Evolutionary conservation across 2,797 vertebrate genomes (phyloP), one percentile per base, ranked within the genome.

Genomic region (Silurus lanzhouensis): DNA sequence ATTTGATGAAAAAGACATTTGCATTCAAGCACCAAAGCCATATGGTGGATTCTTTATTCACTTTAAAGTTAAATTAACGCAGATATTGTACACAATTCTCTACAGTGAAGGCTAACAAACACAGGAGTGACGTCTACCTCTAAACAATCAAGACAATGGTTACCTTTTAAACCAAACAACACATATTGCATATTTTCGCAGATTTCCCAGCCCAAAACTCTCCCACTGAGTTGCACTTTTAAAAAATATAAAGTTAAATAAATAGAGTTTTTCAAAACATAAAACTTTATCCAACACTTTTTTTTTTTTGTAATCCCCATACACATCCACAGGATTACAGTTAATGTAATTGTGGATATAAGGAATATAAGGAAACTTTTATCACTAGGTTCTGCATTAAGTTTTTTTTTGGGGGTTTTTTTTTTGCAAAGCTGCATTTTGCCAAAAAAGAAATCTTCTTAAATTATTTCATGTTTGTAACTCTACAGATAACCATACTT

Each of bases 141-240:
- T 86, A 84, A 89, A 91, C 90, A 89, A 86, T 71, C 80, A 87
- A 60, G 74, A 92, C 85, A 87, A 89, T 82, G 87, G 84, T 89
- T 83, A 89, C 82, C 83, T 83, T 88, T 87, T 82, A 86, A 87
- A 89, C 85, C 63, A 71, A 77, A 88, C 88, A 82, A 93, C 90
- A 92, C 85, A 91, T 88, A 92, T 92, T 93, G 94, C 91, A 93
- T 93, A 93, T 91, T 91, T 88, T 89, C 52, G 88, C 83, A 72
- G 68, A 91, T 89, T 84, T 87, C 72, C 83, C 87, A 79, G 83
- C 85, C 83, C 82, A 84, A 83, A 66, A 90, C 66, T 85, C 78
- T 87, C 83, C 86, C 86, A 86, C 85, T 89, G 44, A 83, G 85
- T 64, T 72, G 77, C 82, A 79, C 88, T 85, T 90, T 85, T 85